Base-by-base conservation (phyloP, 1,140 invertebrate species). In the Matsumurasca onukii region DNA sequence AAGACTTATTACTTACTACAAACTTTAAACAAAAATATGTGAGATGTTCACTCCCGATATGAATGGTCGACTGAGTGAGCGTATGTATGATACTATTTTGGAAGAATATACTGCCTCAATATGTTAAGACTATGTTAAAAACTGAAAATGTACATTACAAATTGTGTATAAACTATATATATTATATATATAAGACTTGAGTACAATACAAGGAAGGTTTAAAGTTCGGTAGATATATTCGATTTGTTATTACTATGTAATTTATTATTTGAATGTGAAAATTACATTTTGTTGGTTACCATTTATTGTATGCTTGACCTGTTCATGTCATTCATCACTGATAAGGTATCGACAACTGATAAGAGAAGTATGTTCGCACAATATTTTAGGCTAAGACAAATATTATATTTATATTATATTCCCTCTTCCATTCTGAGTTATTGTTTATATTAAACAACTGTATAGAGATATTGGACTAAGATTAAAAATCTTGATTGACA, bases 221-320 rank as follows among this genome's bases (percentile, higher is more conserved):
- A 45, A 45, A 39, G 62, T 17, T 45, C 62, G 31, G 24, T 45
- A 45, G 24, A 39, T 45, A 65, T 39, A 45, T 63, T 63, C 30
- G 61, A 45, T 45, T 45, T 65, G 24, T 45, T 27, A 65, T 45
- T 5, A 65, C 31, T 63, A 63, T 63, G 30, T 31, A 39, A 20
- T 63, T 65, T 65, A 39, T 45, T 65, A 65, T 65, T 65, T 65
- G 34, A 45, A 45, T 65, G 31, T 45, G 39, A 45, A 65, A 65
- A 45, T 27, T 27, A 45, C 31, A 65, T 27, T 65, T 39, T 65
- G 34, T 39, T 65, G 34, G 34, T 65, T 65, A 65, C 27, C 5
- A 20, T 65, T 65, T 22, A 63, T 63, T 48, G 34, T 65, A 48
- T 20, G 9, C 5, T 39, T 39, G 34, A 5, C 34, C 5, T 39